Base-by-base conservation (phyloP, 2,113 vertebrate genomes). In the Micronycteris hirsuta region DNA sequence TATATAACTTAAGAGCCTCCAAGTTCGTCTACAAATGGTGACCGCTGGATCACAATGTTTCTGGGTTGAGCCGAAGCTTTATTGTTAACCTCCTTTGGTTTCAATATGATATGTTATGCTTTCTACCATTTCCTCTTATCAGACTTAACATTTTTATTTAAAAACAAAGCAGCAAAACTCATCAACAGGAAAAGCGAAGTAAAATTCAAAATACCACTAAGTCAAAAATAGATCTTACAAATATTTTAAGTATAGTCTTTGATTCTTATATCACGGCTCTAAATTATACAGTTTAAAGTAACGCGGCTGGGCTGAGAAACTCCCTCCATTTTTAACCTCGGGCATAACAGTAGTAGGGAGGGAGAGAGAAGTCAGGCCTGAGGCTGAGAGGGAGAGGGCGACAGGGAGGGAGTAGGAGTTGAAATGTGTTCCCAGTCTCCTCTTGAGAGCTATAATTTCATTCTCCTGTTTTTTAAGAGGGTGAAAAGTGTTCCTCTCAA, bases 221-320 rank as follows among this genome's bases (percentile, higher is more conserved):
- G 91, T 92, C 15, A 92, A 97, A 97, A 97, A 97, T 96, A 97
- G 94, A 86, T 91, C 41, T 92, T 87, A 77, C 13, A 73, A 96
- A 94, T 97, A 96, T 97, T 92, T 95, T 96, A 95, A 97, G 47
- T 76, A 73, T 36, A 96, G 76, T 61, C 63, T 91, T 95, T 89
- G 92, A 92, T 94, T 97, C 58, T 96, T 95, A 61, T 94, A 94
- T n/a, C 58, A 36, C 16, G 36, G 88, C 67, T 86, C 95, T 90
- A 95, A 96, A 97, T 97, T 96, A 97, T 24, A 97, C 28, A 68
- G 84, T 87, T 96, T 83, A 94, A 90, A 85, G 26, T 70, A 70
- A 87, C 63, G 88, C 52, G 54, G 77, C 94, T 77, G 71, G 77
- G 54, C 54, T 88, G 81, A 77, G 96, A 94, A 96, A 96, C 88